These are phyloP conservation scores for Metalampra italica DNA, from an alignment of 2,888 invertebrate genomes.

Conservation along the genomic window DNA sequence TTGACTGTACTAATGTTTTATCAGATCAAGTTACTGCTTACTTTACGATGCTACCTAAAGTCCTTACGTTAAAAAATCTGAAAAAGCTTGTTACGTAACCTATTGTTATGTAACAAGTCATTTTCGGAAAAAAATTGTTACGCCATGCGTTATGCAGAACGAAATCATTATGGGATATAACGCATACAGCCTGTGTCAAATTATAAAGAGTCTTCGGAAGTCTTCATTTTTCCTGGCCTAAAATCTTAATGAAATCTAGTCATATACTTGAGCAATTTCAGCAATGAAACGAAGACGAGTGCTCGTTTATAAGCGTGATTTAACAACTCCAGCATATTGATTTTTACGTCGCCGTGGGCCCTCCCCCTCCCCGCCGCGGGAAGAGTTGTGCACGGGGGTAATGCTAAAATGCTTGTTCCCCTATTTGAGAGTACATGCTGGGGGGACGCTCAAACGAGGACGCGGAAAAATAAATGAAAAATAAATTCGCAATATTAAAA, in stretches of 20 bases:
- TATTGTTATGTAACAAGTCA: too few species aligned
- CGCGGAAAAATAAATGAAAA: constrained; percentile 14
- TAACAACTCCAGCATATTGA: constrained; percentile 86
- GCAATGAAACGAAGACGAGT: constrained; percentile 79
- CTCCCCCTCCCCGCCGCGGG: constrained; percentile 73
- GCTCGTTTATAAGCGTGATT: constrained; percentile 83
- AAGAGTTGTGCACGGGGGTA: constrained; percentile 79
- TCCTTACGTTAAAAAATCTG: too few species aligned
- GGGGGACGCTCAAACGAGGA: constrained; percentile 59
- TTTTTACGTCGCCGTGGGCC: constrained; percentile 79
- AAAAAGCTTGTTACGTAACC: too few species aligned
- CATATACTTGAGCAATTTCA: constrained; percentile 66
- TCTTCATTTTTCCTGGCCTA: neutral
- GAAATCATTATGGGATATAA: too few species aligned
- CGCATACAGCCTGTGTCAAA: too few species aligned
- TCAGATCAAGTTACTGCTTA: too few species aligned
- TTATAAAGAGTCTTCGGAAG: too few species aligned
- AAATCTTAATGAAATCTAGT: constrained; percentile 34
- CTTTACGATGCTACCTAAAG: too few species aligned
- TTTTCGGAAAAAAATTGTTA: too few species aligned
- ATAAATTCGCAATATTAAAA: neutral
- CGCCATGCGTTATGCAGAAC: too few species aligned
- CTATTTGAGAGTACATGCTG: constrained; percentile 79
- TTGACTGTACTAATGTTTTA: too few species aligned
- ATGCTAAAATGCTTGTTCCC: constrained; percentile 80